Percentiles rank a stretch among this genome's conserved stretches.
Evolutionary conservation across 2,113 vertebrate species (phyloP).

Genomic region (Psammodynastes pulverulentus): DNA sequence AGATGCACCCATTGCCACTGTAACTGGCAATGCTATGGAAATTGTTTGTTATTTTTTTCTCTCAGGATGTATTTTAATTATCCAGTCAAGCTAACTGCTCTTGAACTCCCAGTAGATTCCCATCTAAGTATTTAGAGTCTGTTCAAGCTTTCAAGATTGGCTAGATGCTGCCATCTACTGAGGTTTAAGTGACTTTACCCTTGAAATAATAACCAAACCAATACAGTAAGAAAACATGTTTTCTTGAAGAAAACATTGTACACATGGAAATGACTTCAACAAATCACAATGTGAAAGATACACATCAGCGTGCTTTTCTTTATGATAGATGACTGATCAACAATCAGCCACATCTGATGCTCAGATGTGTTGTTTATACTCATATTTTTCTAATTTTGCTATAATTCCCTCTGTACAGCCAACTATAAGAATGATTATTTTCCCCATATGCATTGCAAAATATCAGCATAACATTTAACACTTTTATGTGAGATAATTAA

Average conservation of each 20-base stretch:
- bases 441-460: neutral
- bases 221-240: neutral
- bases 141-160: neutral
- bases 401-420: neutral
- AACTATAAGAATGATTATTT: neutral
- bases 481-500: neutral
- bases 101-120: neutral
- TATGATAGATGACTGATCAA: neutral
- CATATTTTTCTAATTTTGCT: neutral
- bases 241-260: neutral
- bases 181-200: neutral
- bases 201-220: neutral
- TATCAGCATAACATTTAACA: neutral
- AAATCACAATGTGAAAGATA: neutral
- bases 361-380: neutral
- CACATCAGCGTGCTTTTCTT: neutral
- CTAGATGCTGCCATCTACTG: neutral
- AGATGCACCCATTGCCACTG: neutral
- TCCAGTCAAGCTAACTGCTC: neutral
- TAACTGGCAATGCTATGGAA: neutral
- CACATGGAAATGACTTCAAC: neutral
- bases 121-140: neutral
- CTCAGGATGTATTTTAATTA: neutral
- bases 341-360: neutral
- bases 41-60: neutral